These are phyloP conservation scores for Lithobates sylvaticus DNA, from an alignment of 2,797 vertebrate species.

Conservation along the genomic window DNA sequence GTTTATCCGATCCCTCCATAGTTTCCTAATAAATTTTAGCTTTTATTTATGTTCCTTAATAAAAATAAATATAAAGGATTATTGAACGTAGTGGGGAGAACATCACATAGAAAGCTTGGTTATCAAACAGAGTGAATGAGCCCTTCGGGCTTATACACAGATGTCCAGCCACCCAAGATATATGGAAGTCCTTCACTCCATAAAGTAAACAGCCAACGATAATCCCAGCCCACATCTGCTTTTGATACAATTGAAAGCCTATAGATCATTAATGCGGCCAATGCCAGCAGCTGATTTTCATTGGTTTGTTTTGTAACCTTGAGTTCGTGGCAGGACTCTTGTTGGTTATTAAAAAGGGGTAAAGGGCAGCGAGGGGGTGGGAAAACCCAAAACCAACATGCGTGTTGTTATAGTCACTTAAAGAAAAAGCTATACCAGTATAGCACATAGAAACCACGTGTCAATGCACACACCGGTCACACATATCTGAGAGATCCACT, in stretches of 20 bases:
- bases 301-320: conserved; percentile 46
- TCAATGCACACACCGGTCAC: not conserved
- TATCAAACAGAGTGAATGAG: not conserved
- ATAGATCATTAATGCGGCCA: conserved; percentile 42
- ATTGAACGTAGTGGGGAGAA: not conserved
- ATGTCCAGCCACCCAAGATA: conserved; percentile 1
- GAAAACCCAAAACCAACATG: conserved; percentile 13
- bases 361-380: conserved; percentile 39
- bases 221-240: not conserved
- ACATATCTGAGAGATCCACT: not conserved
- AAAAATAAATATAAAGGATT: not conserved
- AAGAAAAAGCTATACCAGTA: not conserved
- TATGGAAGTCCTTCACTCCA: not conserved
- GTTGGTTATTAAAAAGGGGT: conserved; percentile 30
- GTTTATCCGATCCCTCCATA: not conserved
- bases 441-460: not conserved
- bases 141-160: not conserved
- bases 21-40: not conserved
- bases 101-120: not conserved
- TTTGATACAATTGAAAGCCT: conserved; percentile 9
- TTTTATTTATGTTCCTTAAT: not conserved
- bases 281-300: conserved; percentile 25
- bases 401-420: not conserved
- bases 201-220: not conserved
- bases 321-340: conserved; percentile 33